Base-by-base conservation (phyloP, 2,888 invertebrate genomes). In the Hydroisotoma schaefferi region DNA sequence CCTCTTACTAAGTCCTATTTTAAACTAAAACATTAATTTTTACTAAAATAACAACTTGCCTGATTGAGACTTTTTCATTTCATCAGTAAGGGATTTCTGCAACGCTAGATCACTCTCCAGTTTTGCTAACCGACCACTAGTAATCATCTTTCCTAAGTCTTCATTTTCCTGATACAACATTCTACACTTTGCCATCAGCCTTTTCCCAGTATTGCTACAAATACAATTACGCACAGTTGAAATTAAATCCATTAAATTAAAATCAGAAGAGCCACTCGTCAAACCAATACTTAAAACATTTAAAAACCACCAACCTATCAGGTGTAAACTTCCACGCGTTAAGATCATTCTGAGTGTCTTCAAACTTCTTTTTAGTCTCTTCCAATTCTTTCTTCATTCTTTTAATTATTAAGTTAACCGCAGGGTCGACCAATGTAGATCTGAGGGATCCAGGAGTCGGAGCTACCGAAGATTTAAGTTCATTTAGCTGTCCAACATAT, bases 271-370 rank as follows among this genome's bases (percentile, higher is more conserved):
- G 37, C 37, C 37, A 25, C 2, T 22, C 47, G 23, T 8, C 8
- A 22, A 23, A 3, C 47, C 10, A 46, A 4, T 18, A 23, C 10
- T 20, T 6, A 4, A 26, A 2, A 22, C 22, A 46, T 22, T 46
- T 22, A 8, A 15, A 20, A 3, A 85, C 85, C 85, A 8, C 26
- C 47, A 3, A 85, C 85, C 85, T 95, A 79, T 98, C 98, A n/a
- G 97, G 94, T 15, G 97, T 97, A 78, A 98, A 98, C 79, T 98
- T 98, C 95, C 97, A 98, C 2, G 98, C 97, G 57, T 92, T 90
- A 47, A 98, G 81, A 81, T 98, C 98, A 79, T 93, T 94, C 78
- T 97, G 97, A 20, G 94, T 94, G 78, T 97, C 95, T 77, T 97
- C 95, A 70, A 95, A 81, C 76, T 90, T 88, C 55, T 91, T 88